Percentiles rank a stretch among this genome's conserved stretches.
These are phyloP conservation scores for Gerris buenoi DNA, from an alignment of 1,140 invertebrate species.

Conservation along the genomic window DNA sequence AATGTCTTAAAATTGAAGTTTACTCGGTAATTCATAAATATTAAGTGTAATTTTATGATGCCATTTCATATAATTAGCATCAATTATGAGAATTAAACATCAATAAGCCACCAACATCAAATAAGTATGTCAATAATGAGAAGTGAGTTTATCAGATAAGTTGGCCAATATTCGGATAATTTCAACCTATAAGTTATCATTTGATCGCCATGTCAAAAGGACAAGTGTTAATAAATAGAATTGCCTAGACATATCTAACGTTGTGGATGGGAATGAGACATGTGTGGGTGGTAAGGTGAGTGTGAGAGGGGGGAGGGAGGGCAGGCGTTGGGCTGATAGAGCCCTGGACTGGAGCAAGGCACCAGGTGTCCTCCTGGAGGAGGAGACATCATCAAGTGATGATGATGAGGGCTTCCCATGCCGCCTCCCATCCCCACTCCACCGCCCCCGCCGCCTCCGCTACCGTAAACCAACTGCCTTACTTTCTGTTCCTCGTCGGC, in stretches of 20 bases:
- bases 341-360: slow-evolving; percentile 38
- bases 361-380: slow-evolving; percentile 40
- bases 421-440: slow-evolving; percentile 41
- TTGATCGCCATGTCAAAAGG: no score
- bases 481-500: slow-evolving; percentile 88
- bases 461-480: slow-evolving; percentile 77
- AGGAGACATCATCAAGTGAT: slow-evolving; percentile 32
- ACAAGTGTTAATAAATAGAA: no score
- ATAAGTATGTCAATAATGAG: no score
- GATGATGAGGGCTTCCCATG: slow-evolving; percentile 25
- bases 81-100: no score
- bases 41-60: no score
- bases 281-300: slow-evolving; percentile 39
- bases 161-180: no score
- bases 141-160: no score
- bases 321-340: slow-evolving; percentile 40
- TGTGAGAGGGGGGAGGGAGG: slow-evolving; percentile 43
- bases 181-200: no score
- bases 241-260: slow-evolving; percentile 37
- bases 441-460: slow-evolving; percentile 36
- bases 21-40: no score
- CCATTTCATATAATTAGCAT: no score
- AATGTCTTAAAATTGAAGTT: no score
- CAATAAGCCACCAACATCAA: no score
- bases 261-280: slow-evolving; percentile 50